phyloP scores from a whole-genome alignment of 2,888 invertebrate genomes.

The Camptogramma bilineatum region DNA sequence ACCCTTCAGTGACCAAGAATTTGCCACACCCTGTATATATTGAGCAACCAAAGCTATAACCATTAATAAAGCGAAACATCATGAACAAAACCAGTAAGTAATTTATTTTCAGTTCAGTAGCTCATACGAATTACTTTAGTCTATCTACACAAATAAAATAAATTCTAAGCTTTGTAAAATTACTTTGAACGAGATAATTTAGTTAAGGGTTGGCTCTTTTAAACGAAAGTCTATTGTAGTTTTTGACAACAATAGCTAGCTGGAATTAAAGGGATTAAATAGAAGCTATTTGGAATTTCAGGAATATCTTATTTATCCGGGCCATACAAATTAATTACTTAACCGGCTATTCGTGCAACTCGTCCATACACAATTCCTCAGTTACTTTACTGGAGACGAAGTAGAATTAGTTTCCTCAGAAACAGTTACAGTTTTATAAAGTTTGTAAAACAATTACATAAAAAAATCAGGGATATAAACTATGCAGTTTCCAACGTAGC shows the following conservation, averaged over 20 bases:
- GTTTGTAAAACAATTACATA: too few species aligned
- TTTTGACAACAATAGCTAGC: neutral
- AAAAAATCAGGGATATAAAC: too few species aligned
- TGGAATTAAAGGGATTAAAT: neutral
- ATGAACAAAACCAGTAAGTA: neutral
- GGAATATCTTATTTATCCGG: neutral
- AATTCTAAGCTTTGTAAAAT: neutral
- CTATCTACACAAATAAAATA: neutral
- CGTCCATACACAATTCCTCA: slow-evolving; percentile 20
- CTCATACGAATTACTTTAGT: neutral
- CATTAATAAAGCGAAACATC: neutral
- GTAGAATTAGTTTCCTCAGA: too few species aligned
- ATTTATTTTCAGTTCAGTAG: neutral
- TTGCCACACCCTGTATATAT: too few species aligned
- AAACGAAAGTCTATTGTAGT: neutral
- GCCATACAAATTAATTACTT: slow-evolving; percentile 11
- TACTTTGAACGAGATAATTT: neutral
- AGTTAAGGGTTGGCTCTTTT: neutral
- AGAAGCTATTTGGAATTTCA: neutral
- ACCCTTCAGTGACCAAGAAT: too few species aligned
- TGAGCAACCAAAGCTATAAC: too few species aligned
- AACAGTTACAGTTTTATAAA: too few species aligned
- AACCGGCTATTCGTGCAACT: slow-evolving; percentile 14
- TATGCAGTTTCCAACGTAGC: too few species aligned
- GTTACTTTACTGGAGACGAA: slow-evolving; percentile 1